Base-by-base conservation (phyloP, 2,797 vertebrate species). In the Rhinoraja longicauda region DNA sequence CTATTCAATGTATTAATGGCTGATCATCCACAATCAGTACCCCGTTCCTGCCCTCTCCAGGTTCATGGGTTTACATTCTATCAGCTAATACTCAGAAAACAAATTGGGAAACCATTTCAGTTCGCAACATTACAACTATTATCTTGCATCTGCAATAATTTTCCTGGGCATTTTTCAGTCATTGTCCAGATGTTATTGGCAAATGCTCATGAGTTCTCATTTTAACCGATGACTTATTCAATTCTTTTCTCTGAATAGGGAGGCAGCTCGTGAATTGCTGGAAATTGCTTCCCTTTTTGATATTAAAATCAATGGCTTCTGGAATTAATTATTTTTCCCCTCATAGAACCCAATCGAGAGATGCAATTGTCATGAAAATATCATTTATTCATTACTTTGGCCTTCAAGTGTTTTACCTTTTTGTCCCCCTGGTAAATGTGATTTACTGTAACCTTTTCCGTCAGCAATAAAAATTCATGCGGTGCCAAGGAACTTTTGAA, bases 251-350 rank as follows among this genome's bases (percentile, higher is more conserved):
- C 95, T 95, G 95, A 95, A 93, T 94, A 93, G 45, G 59, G 45
- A 95, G 93, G 93, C 93, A 93, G 95, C 94, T 95, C 94, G 95
- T 94, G 94, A 93, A 95, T 94, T 93, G 94, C 94, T 94, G 95
- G 94, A 95, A 95, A 95, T 94, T 94, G 94, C 95, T 95, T 95
- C 94, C 93, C 93, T 86, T 94, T 95, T 95, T 96, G 94, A 95
- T 96, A 96, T 96, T 96, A 93, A 96, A 96, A 95, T 95, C 94
- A 78, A 96, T 96, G 94, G 94, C 94, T 94, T 93, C 92, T 94
- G 94, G 93, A 76, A 94, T 94, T 91, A 94, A 93, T 26, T 7
- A 93, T 94, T 62, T 57, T 94, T 72, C 90, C 81, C 94, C 94
- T 95, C 94, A 0, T 86, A 62, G 64, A 78, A 84, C 45, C 76